A percentile compares a stretch with the other conserved stretches of the same genome.
phyloP scores from a whole-genome alignment of 2,113 vertebrate species.

The Tinamus guttatus region DNA sequence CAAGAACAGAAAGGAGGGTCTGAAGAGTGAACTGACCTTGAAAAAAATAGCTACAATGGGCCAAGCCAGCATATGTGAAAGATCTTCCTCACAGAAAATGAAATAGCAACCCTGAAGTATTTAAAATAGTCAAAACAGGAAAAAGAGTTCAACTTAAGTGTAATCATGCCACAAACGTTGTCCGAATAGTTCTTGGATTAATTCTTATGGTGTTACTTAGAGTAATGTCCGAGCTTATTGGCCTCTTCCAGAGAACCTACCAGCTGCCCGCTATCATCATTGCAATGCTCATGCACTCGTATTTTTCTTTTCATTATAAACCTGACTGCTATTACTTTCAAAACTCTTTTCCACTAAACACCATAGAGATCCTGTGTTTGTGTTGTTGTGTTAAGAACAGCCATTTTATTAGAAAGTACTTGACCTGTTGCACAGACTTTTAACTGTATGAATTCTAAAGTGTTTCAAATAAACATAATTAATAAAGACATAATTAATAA shows the following conservation, averaged over 20 bases:
- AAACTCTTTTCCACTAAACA: neutral
- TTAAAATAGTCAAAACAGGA: slow-evolving; percentile 59
- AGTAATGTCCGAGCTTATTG: slow-evolving; percentile 27
- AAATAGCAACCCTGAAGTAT: slow-evolving; percentile 37
- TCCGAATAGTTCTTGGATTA: slow-evolving; percentile 43
- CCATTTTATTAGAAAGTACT: slow-evolving; percentile 20
- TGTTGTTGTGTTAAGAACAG: slow-evolving; percentile 3
- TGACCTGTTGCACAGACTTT: neutral
- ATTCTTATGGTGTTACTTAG: slow-evolving; percentile 39
- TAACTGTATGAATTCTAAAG: neutral
- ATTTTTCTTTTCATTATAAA: neutral
- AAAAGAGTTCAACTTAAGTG: slow-evolving; percentile 55
- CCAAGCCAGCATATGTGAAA: slow-evolving; percentile 8
- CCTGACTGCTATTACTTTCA: neutral
- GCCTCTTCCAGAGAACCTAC: slow-evolving; percentile 14
- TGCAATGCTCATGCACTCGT: neutral
- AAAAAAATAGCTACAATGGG: neutral
- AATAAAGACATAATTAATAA: neutral
- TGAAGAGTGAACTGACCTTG: neutral
- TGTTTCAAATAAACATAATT: neutral
- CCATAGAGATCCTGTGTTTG: neutral
- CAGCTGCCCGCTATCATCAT: slow-evolving; percentile 57
- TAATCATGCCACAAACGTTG: slow-evolving; percentile 45
- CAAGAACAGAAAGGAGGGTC: neutral
- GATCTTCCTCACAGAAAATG: slow-evolving; percentile 24